Conservation (phyloP, 2,888 invertebrate species). For the Drosophila gaucha region DNA sequence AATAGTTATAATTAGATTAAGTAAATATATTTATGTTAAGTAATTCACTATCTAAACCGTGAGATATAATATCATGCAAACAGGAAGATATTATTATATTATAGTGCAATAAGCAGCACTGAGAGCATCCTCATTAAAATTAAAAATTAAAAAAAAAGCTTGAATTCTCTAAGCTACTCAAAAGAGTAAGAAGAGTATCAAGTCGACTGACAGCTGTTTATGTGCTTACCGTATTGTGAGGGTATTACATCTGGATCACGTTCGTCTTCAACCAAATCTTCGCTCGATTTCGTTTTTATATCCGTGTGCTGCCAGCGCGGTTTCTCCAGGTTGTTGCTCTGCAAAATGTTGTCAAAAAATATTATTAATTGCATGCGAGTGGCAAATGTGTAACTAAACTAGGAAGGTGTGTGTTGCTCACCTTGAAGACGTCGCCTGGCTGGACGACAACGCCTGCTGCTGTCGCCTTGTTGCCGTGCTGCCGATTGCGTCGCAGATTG, state of each 20-base stretch:
- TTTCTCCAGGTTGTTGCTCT: constrained; percentile 83
- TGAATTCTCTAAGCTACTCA: background rate
- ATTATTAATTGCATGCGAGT: constrained; percentile 29
- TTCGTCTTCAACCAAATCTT: constrained; percentile 84
- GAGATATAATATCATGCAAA: no score
- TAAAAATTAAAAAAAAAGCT: no score
- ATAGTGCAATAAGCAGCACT: no score
- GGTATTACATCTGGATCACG: constrained; percentile 91
- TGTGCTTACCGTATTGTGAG: constrained; percentile 88
- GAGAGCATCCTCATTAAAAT: no score
- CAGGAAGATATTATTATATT: no score
- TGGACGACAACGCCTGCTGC: constrained; percentile 81
- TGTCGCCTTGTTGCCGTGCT: constrained; percentile 83
- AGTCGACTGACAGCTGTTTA: constrained; percentile 27
- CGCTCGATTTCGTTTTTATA: constrained; percentile 84
- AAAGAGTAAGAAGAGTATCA: no score
- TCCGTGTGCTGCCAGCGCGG: constrained; percentile 85
- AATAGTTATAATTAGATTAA: no score
- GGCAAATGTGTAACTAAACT: background rate
- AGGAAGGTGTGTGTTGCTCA: constrained; percentile 46
- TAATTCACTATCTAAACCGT: no score
- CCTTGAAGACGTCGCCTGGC: constrained; percentile 83
- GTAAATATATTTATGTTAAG: no score
- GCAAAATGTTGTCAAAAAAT: constrained; percentile 26
- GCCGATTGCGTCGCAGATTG: constrained; percentile 84